Percentiles rank a stretch among this genome's conserved stretches.
Evolutionary conservation across 2,113 vertebrate species (phyloP).

Genomic region (Oreochromis tanganicae): DNA sequence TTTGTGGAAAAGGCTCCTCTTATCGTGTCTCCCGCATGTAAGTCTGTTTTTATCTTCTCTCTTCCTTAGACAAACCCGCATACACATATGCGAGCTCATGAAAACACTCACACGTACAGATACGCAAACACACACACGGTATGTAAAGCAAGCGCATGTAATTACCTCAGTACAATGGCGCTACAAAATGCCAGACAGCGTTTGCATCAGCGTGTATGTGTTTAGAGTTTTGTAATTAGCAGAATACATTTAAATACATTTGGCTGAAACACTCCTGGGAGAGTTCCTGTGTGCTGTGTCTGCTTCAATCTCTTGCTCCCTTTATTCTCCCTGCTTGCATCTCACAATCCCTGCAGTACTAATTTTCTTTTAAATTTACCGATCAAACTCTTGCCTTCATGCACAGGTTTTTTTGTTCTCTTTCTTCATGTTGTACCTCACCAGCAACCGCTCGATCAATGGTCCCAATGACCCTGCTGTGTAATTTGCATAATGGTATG

Average conservation of each 20-base stretch:
- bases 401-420: slow-evolving; percentile 22
- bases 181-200: slow-evolving; percentile 67
- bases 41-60: slow-evolving; percentile 58
- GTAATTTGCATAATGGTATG: slow-evolving; percentile 18
- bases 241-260: slow-evolving; percentile 79
- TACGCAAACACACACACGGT: not conserved
- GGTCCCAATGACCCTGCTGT: slow-evolving; percentile 13
- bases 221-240: slow-evolving; percentile 76
- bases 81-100: slow-evolving; percentile 12
- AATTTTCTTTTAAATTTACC: slow-evolving; percentile 41
- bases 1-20: slow-evolving; percentile 51
- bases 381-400: slow-evolving; percentile 44
- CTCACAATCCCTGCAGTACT: slow-evolving; percentile 32
- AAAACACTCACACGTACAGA: slow-evolving; percentile 5
- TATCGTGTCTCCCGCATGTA: slow-evolving; percentile 61
- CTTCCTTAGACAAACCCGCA: slow-evolving; percentile 22
- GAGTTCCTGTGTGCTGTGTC: slow-evolving; percentile 60
- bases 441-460: slow-evolving; percentile 13
- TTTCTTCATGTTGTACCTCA: slow-evolving; percentile 24
- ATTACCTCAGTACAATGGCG: slow-evolving; percentile 55
- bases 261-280: slow-evolving; percentile 65
- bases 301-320: slow-evolving; percentile 49
- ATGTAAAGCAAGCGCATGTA: slow-evolving; percentile 47
- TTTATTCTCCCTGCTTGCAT: slow-evolving; percentile 50
- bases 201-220: slow-evolving; percentile 65